phyloP scores from a whole-genome alignment of 1,140 invertebrate genomes.

The Eulimnadia texana region DNA sequence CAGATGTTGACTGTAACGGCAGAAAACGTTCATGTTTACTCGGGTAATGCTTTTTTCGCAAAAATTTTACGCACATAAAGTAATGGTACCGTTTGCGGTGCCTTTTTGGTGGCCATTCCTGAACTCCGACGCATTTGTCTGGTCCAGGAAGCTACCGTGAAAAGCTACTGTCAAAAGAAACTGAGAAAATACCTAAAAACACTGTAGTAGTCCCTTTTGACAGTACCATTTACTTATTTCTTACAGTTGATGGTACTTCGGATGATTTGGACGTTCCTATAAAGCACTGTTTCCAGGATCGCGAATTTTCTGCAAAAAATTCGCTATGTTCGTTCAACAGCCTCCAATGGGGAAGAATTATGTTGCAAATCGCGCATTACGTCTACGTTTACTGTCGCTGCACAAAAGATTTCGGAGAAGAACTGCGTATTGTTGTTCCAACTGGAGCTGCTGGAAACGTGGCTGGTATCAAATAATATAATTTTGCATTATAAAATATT shows the following conservation, averaged over 20 bases:
- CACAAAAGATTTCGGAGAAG: conserved; percentile 18
- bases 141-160: too few relatives aligned
- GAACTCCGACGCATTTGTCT: too few relatives aligned
- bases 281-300: conserved; percentile 29
- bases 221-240: conserved; percentile 15
- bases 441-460: conserved; percentile 35
- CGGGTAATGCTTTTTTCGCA: conserved; percentile 16
- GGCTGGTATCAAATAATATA: conserved; percentile 22
- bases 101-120: neutral
- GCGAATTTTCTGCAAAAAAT: conserved; percentile 24
- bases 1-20: conserved; percentile 34
- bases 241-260: conserved; percentile 31
- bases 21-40: conserved; percentile 32
- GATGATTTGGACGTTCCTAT: conserved; percentile 35
- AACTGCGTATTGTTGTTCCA: conserved; percentile 31
- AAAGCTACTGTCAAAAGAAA: too few relatives aligned
- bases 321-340: conserved; percentile 33
- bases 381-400: conserved; percentile 32
- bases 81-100: too few relatives aligned
- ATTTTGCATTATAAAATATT: neutral
- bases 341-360: conserved; percentile 35
- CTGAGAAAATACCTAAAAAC: conserved; percentile 10
- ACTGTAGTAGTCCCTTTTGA: conserved; percentile 10
- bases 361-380: conserved; percentile 35
- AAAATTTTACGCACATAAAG: too few relatives aligned